Percentiles rank a stretch among this genome's conserved stretches.
phyloP scores from a whole-genome alignment of 2,113 vertebrate genomes.

The Mus pahari region DNA sequence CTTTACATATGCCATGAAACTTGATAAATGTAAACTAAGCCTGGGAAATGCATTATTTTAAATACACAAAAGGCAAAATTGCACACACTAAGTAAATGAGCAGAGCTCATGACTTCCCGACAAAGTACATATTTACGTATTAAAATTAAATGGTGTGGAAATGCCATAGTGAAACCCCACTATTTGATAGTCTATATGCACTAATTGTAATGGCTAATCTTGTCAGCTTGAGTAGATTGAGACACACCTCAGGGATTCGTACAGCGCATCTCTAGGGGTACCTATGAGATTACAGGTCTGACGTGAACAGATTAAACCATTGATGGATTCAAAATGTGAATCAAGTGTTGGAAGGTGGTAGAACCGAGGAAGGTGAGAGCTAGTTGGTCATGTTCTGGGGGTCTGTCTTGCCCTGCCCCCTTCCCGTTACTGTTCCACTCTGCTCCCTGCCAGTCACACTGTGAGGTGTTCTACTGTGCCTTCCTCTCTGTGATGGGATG shows the following conservation, averaged over 20 bases:
- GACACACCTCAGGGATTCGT: neutral
- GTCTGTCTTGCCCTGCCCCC: neutral
- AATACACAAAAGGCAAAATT: conserved; percentile 40
- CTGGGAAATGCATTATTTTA: neutral
- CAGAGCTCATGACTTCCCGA: neutral
- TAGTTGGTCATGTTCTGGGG: neutral
- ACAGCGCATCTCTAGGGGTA: neutral
- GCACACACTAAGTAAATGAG: neutral
- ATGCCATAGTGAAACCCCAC: neutral
- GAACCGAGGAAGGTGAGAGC: neutral
- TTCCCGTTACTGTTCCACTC: neutral
- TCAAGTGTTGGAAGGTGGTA: neutral
- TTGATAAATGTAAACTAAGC: conserved; percentile 10
- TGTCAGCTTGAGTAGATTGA: neutral
- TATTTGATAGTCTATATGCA: neutral
- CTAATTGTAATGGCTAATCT: neutral
- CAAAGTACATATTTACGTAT: neutral
- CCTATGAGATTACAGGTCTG: neutral
- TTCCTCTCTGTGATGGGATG: neutral
- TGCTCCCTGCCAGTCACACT: neutral
- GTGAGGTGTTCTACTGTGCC: no score
- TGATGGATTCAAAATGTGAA: neutral
- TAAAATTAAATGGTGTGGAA: conserved; percentile 6
- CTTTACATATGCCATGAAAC: neutral
- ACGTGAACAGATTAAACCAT: neutral